Evolutionary conservation across 2,113 vertebrate species (phyloP).

Genomic region (Istiophorus platypterus): DNA sequence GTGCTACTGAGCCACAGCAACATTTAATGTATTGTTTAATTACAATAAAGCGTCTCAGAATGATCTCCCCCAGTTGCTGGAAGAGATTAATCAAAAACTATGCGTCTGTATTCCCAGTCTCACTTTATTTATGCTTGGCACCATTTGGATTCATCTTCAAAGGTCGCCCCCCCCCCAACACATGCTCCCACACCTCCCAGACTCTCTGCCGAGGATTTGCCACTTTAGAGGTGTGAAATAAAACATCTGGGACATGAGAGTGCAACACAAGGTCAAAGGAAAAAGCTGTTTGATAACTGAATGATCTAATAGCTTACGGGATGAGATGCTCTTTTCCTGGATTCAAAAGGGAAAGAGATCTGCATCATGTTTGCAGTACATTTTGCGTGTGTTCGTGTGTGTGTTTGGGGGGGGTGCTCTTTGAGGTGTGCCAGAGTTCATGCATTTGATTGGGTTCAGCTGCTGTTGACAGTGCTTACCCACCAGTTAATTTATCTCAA

Average conservation of each 20-base stretch:
- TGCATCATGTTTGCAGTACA: constrained; percentile 36
- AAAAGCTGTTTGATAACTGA: constrained; percentile 3
- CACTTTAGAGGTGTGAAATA: constrained; percentile 23
- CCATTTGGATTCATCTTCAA: constrained; percentile 50
- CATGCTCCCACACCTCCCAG: constrained; percentile 1
- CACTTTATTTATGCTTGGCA: constrained; percentile 37
- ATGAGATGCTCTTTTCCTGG: constrained; percentile 17
- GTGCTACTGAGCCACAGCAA: constrained; percentile 25
- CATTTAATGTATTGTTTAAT: constrained; percentile 22
- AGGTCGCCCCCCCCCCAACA: constrained; percentile 16
- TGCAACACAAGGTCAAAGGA: constrained; percentile 18
- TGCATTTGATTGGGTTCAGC: constrained; percentile 39
- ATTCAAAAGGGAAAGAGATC: constrained; percentile 26
- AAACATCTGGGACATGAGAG: constrained; percentile 53
- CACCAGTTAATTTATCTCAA: constrained; percentile 4
- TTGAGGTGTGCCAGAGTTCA: constrained; percentile 33
- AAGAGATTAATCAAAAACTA: constrained; percentile 36
- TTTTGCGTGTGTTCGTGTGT: background rate
- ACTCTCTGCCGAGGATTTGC: constrained; percentile 21
- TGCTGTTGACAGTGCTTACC: constrained; percentile 14
- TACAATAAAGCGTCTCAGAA: constrained; percentile 42
- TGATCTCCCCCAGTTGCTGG: constrained; percentile 8
- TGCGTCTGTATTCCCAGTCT: constrained; percentile 22
- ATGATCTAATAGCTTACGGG: background rate
- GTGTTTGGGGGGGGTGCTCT: background rate